Evolutionary conservation across 2,888 invertebrate species (phyloP), one percentile per base, ranked within the genome.

Genomic region (Alloplasta piceator): DNA sequence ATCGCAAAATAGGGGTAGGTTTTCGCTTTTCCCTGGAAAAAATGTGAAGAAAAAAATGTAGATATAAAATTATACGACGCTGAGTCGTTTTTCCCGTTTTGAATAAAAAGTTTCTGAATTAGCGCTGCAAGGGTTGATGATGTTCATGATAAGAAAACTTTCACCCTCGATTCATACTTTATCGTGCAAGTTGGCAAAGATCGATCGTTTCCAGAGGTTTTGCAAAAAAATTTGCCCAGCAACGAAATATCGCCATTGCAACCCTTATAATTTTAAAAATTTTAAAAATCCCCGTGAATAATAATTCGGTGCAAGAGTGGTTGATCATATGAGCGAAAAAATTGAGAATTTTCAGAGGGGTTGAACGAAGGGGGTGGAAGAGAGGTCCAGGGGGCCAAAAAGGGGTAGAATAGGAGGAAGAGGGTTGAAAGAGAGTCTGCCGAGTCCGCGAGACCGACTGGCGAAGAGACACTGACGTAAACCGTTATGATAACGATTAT

Each of bases 401-500:
- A 64, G 77, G 66, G 76, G 60, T 48, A 16, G 52, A 67, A 43
- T 46, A 26, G 46, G 38, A 16, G 16, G 63, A 46, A 38, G 60
- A 43, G 73, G 61, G 39, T 48, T 55, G 74, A 36, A 75, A 56
- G 70, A 26, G 26, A 67, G 77, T 73, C 68, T 60, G 70, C 52
- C 68, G 77, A 78, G 75, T 67, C 67, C 64, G 26, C 60, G 67
- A 58, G 74, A 58, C 64, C 77, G 72, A 78, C 78, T 83, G 66
- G 86, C 85, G 86, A 85, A 78, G 78, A 83, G 85, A 82, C 88
- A 88, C 88, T 88, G 89, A 89, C 91, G 91, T 92, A 91, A 91
- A 92, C 91, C 91, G 91, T 92, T 91, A 92, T 92, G 92, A 91
- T 91, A 91, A 92, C 91, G 91, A 91, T 92, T 92, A 92, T 92